Base-by-base conservation (phyloP, 2,113 vertebrate species). In the Pterocles gutturalis region DNA sequence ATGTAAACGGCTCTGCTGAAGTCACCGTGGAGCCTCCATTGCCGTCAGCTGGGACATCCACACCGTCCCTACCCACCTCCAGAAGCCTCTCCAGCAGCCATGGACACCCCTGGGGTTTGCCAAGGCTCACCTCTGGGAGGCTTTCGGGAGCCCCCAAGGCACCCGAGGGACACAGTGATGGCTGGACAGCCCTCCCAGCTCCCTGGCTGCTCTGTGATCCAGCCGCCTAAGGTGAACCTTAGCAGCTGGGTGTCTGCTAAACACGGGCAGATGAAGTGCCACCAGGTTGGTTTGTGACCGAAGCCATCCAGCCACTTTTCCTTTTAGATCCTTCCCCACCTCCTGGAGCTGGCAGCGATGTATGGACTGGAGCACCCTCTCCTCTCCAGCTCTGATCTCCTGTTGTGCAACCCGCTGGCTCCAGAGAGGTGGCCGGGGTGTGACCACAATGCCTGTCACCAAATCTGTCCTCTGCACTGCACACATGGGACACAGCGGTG, bases 361-460 rank as follows among this genome's bases (percentile, higher is more conserved):
- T 18, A 9, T 11, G 10, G 64, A 7, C 9, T 3, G 33, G 48
- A 13, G 11, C 24, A 29, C 33, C 31, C 7, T 19, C 31, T n/a
- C 31, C 72, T 5, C 10, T 17, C 16, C 51, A 38, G 45, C 33
- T 11, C 21, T 1, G 51, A 17, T 36, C 26, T 34, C 55, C 25
- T 1, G 8, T 3, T 4, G 14, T 18, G 38, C 53, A 20, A 2
- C 18, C 31, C 7, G 14, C 45, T 28, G 38, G 7, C 51, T 25
- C 45, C 62, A 31, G 48, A 1, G 1, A 26, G 53, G 60, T 14
- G 53, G 15, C 26, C 15, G 2, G 45, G 22, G 19, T 12, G n/a
- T 1, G 0, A n/a, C n/a, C 36, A 1, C 4, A 9, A 17, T 1
- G 2, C 41, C 29, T 9, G 18, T 5, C 12, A 0, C 34, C 0